Conservation (phyloP, 2,113 vertebrate species). For the Percopsis transmontana region DNA sequence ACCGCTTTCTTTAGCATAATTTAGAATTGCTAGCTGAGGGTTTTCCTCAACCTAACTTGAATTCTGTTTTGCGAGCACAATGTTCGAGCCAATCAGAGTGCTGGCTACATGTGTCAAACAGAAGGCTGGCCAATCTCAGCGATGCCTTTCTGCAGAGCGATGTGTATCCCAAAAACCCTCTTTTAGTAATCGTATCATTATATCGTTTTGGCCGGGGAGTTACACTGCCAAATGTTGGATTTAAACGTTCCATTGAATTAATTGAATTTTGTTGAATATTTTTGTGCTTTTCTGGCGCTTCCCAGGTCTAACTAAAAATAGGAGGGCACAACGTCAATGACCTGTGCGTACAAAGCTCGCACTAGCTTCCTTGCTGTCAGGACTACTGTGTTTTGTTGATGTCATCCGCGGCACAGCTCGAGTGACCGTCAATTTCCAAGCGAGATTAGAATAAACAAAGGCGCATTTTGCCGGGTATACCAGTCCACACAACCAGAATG, state of each 20-base stretch:
- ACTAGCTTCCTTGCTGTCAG: constrained; percentile 59
- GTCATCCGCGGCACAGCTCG: constrained; percentile 63
- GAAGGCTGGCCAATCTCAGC: constrained; percentile 58
- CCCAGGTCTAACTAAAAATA: neutral
- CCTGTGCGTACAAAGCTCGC: constrained; percentile 38
- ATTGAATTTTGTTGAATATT: neutral
- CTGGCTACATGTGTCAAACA: neutral
- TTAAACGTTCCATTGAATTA: neutral
- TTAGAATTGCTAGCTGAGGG: neutral
- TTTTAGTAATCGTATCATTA: constrained; percentile 43
- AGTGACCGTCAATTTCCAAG: constrained; percentile 61
- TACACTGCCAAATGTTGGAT: constrained; percentile 7
- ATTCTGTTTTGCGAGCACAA: constrained; percentile 38
- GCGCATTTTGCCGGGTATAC: constrained; percentile 12
- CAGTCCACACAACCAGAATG: constrained; percentile 53
- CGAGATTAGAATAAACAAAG: constrained; percentile 52
- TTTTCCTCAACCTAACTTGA: constrained; percentile 65
- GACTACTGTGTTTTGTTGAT: constrained; percentile 68
- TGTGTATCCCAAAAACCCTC: constrained; percentile 36
- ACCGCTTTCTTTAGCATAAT: no score
- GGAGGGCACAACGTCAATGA: constrained; percentile 15
- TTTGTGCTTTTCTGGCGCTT: neutral
- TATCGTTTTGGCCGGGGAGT: constrained; percentile 33
- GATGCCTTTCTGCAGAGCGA: constrained; percentile 18
- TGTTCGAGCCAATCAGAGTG: neutral